Evolutionary conservation across 2,113 vertebrate species (phyloP).

Genomic region (Sceloporus undulatus): DNA sequence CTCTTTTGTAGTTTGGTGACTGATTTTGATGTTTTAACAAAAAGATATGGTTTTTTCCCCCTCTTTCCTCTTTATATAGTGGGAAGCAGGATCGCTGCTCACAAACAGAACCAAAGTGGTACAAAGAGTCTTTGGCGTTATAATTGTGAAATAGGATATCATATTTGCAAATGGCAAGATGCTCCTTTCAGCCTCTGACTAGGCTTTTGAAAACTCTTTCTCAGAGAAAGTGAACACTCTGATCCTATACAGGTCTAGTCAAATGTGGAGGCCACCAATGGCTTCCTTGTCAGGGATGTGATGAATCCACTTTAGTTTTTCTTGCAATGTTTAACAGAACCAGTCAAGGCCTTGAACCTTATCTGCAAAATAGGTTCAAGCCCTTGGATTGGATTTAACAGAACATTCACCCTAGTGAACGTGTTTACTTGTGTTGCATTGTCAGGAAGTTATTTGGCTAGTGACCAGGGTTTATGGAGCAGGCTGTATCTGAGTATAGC

Average conservation of each 20-base stretch:
- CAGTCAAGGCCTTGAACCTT: too few species aligned
- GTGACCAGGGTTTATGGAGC: too few species aligned
- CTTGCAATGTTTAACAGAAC: too few species aligned
- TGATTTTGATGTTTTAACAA: constrained; percentile 38
- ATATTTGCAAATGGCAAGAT: not conserved
- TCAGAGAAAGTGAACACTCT: not conserved
- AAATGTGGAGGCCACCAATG: too few species aligned
- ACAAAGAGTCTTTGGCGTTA: not conserved
- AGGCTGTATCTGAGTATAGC: not conserved
- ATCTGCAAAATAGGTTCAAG: too few species aligned
- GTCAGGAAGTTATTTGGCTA: not conserved
- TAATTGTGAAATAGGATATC: not conserved
- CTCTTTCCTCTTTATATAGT: not conserved
- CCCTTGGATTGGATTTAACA: too few species aligned
- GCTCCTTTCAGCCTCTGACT: not conserved
- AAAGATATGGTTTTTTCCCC: not conserved
- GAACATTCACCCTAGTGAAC: not conserved
- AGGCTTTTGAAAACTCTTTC: not conserved
- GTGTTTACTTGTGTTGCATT: not conserved
- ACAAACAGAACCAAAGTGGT: constrained; percentile 10
- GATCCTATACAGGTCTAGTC: not conserved
- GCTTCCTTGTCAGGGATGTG: too few species aligned
- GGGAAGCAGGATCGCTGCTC: not conserved
- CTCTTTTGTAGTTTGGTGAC: not conserved
- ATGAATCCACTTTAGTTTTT: too few species aligned